phyloP scores from a whole-genome alignment of 1,140 invertebrate genomes.

The Wasmannia auropunctata region DNA sequence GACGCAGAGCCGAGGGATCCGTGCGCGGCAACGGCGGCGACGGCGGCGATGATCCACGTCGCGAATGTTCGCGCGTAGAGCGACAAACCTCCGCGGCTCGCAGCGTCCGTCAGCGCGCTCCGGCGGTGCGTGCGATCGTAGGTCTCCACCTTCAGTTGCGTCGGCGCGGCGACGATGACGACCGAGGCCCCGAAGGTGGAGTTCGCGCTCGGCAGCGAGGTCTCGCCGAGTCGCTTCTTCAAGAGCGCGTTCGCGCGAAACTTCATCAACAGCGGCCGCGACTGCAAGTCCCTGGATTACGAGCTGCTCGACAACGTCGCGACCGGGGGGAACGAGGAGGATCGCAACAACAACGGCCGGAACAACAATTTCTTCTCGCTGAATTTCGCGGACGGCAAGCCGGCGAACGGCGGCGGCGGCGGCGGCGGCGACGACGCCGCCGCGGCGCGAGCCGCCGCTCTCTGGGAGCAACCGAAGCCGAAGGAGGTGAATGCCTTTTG shows the following conservation, averaged over 20 bases:
- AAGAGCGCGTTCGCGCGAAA: constrained; percentile 85
- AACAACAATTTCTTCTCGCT: constrained; percentile 79
- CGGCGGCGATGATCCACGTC: constrained; percentile 13
- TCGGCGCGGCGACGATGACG: constrained; percentile 62
- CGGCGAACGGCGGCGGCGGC: neutral
- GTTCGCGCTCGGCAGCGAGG: constrained; percentile 83
- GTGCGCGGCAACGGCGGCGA: no score
- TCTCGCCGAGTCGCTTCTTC: constrained; percentile 82
- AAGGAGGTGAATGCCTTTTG: constrained; percentile 58
- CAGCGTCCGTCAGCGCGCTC: neutral
- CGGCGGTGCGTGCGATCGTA: neutral
- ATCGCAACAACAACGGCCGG: constrained; percentile 62
- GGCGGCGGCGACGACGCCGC: neutral
- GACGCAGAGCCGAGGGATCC: neutral
- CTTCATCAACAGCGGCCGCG: constrained; percentile 77
- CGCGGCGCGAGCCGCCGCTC: neutral
- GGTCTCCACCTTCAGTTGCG: neutral
- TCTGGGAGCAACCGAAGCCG: constrained; percentile 49
- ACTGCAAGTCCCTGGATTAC: constrained; percentile 83
- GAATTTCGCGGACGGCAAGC: constrained; percentile 65
- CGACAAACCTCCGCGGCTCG: neutral
- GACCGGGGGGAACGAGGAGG: constrained; percentile 71
- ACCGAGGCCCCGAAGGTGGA: constrained; percentile 75
- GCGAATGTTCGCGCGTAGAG: constrained; percentile 3
- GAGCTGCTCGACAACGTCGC: constrained; percentile 75